Base-by-base conservation (phyloP, 35 echinoderm and acorn worm species). In the Apostichopus japonicus region DNA sequence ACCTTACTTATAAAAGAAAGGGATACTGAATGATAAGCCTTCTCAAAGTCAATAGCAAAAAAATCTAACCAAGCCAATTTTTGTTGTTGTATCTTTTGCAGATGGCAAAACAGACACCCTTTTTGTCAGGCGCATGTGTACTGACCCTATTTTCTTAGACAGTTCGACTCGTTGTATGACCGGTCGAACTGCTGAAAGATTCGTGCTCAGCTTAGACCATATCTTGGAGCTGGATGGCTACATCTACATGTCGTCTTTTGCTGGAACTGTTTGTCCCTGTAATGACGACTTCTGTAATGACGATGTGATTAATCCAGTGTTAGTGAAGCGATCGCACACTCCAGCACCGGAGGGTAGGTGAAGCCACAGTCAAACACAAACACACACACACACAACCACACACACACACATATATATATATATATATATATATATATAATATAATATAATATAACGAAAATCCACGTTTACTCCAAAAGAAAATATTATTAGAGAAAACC, bases 201-300 rank as follows among this genome's bases (percentile, higher is more conserved):
- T 83, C 27, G 79, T 83, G 17, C 53, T 6, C 4, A 83, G 79
- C 44, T 14, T 83, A 5, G 27, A 54, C 15, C 79, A 83, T 56
- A 9, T 5, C 11, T n/a, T 83, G 14, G 79, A 83, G 79, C 5
- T 83, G 7, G 79, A 56, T n/a, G 27, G 3, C 17, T 53, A 13
- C 21, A 51, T 83, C 0, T 19, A 53, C 27, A 55, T 83, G 54
- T 53, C 79, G 0, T 83, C 79, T 0, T 83, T 83, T 54, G 79
- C 56, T n/a, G 79, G 79, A 14, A 83, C 79, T 54, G 79, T 56
- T n/a, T 83, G 79, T 17, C 79, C 79, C 4, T 83, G 79, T 51
- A 44, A n/a, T n/a, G 79, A 2, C 17, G 8, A 53, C 16, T 83
- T 17, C 27, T 83, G 79, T 54, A 83, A 83, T 14, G 10, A 83